A percentile compares a stretch with the other conserved stretches of the same genome.
phyloP scores from a whole-genome alignment of 2,113 vertebrate species.

The Vidua macroura region DNA sequence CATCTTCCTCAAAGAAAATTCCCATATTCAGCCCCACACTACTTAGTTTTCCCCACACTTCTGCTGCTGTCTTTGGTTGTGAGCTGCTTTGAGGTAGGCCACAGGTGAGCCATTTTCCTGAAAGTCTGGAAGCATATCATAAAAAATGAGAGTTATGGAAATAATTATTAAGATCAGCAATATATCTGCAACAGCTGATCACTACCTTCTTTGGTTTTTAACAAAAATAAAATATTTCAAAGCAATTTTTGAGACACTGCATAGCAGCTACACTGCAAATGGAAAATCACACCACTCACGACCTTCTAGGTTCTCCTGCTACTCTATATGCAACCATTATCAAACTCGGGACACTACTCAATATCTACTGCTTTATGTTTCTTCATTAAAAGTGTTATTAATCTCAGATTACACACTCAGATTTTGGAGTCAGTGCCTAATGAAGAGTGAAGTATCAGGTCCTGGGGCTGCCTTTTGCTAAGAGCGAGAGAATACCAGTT shows the following conservation, averaged over 20 bases:
- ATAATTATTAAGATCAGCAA: not conserved
- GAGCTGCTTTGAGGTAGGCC: not conserved
- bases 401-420: not conserved
- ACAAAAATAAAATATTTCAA: rapidly evolving
- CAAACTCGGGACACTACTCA: not conserved
- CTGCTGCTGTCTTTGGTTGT: not conserved
- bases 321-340: not conserved
- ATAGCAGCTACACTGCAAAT: not conserved
- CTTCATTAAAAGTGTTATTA: not conserved
- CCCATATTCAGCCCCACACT: not conserved
- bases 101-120: not conserved
- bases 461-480: not conserved
- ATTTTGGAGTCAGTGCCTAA: not conserved
- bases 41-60: not conserved
- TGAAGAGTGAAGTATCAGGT: not conserved
- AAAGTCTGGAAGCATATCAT: not conserved
- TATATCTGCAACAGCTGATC: not conserved
- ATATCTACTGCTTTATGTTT: not conserved
- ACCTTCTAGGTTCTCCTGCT: not conserved
- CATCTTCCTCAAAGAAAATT: not conserved
- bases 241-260: not conserved
- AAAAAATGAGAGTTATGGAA: not conserved
- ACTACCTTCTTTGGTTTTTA: not conserved
- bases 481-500: not conserved
- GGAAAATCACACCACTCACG: not conserved